phyloP scores from a whole-genome alignment of 2,888 invertebrate genomes.

The Agapostemon virescens region DNA sequence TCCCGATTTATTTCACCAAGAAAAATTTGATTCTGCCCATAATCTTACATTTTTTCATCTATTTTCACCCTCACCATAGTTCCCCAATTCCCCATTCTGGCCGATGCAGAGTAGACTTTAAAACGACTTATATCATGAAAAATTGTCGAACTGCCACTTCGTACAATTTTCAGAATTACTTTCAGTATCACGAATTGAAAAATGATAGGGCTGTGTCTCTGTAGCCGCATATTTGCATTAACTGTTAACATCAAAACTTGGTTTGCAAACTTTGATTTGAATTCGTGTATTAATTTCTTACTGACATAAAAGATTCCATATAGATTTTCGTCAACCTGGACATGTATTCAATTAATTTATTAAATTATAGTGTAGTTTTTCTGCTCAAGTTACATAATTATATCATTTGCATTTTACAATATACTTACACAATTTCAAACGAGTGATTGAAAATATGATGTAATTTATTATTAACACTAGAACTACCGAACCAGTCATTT shows the following conservation, averaged over 20 bases:
- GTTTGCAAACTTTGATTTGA: not conserved
- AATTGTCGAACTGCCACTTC: not conserved
- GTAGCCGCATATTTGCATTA: not conserved
- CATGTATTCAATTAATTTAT: not conserved
- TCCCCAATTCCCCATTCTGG: slow-evolving; percentile 28
- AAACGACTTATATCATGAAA: slow-evolving; percentile 21
- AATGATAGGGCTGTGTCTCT: not conserved
- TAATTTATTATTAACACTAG: not conserved
- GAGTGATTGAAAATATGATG: not conserved
- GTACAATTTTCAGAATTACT: slow-evolving; percentile 29
- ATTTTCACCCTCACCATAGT: slow-evolving; percentile 26
- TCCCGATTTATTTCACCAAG: slow-evolving; percentile 52
- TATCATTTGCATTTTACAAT: not conserved
- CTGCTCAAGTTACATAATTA: not conserved
- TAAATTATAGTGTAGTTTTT: not conserved
- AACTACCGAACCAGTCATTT: no score
- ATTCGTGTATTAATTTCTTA: not conserved
- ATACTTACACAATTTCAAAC: not conserved
- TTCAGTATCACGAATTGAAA: not conserved
- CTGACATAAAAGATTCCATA: not conserved
- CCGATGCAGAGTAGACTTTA: slow-evolving; percentile 37
- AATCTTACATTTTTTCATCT: slow-evolving; percentile 56
- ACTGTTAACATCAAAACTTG: not conserved
- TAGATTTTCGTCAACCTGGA: not conserved
- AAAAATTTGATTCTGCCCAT: slow-evolving; percentile 56